Evolutionary conservation across 1,140 invertebrate genomes (phyloP).

Genomic region (Drosophila truncata): DNA sequence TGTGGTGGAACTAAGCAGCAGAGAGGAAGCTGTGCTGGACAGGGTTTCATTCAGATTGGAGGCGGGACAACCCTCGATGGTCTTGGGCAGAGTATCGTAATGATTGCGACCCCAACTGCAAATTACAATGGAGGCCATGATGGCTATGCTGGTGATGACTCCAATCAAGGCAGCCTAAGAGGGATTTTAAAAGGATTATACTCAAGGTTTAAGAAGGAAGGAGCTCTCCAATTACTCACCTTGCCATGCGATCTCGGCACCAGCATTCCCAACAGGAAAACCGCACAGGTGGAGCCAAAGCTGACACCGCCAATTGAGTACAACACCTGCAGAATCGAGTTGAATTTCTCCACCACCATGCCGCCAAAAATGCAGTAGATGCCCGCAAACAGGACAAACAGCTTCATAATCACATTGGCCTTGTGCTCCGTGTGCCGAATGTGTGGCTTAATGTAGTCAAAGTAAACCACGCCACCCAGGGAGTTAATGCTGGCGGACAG

Average conservation of each 20-base stretch:
- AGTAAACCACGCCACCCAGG: conserved; percentile 91
- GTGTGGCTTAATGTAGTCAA: conserved; percentile 88
- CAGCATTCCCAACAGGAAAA: conserved; percentile 92
- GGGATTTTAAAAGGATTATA: not conserved
- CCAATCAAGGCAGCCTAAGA: conserved; percentile 88
- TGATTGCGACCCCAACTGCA: conserved; percentile 87
- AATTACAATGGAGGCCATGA: conserved; percentile 91
- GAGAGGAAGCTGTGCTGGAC: not conserved
- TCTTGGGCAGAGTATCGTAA: conserved; percentile 85
- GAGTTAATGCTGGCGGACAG: conserved; percentile 91
- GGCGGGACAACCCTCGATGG: conserved; percentile 87
- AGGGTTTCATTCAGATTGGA: conserved; percentile 45
- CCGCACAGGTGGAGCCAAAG: conserved; percentile 89
- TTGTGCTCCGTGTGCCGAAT: conserved; percentile 86
- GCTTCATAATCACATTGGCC: conserved; percentile 89
- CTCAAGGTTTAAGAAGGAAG: not conserved
- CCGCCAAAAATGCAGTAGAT: conserved; percentile 87
- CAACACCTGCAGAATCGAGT: conserved; percentile 87
- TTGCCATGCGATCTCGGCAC: conserved; percentile 88
- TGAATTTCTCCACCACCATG: conserved; percentile 88
- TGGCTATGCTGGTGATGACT: conserved; percentile 87
- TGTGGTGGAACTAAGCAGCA: conserved; percentile 1
- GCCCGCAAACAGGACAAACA: conserved; percentile 87
- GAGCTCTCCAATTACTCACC: conserved; percentile 83
- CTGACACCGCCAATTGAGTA: conserved; percentile 88